A percentile compares a stretch with the other conserved stretches of the same genome.
These are phyloP conservation scores for Epirrhoe alternata DNA, from an alignment of 2,888 invertebrate genomes.

Conservation along the genomic window DNA sequence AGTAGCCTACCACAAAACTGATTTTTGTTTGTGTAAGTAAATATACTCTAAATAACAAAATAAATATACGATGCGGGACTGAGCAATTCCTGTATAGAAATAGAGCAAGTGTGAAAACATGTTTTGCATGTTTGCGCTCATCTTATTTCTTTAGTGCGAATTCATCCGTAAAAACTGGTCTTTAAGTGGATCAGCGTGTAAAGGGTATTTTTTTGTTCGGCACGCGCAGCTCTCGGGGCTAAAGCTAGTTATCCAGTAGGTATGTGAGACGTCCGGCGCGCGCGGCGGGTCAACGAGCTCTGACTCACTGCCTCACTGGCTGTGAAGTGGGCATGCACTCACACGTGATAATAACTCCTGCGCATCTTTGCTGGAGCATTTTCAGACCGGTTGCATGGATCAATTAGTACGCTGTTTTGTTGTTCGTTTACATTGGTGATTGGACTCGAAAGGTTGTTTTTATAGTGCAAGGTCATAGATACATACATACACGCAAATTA, in stretches of 20 bases:
- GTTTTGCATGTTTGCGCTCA: neutral
- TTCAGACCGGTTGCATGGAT: constrained; percentile 29
- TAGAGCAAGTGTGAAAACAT: neutral
- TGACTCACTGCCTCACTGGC: constrained; percentile 50
- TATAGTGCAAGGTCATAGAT: constrained; percentile 3
- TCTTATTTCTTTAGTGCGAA: neutral
- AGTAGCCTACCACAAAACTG: too few relatives aligned
- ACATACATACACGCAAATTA: neutral
- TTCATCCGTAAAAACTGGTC: neutral
- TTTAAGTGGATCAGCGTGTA: constrained; percentile 6
- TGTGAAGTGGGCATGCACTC: constrained; percentile 41
- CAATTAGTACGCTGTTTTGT: constrained; percentile 27
- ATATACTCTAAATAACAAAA: too few relatives aligned
- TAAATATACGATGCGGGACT: too few relatives aligned
- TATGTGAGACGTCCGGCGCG: constrained; percentile 53
- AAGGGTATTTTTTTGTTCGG: neutral
- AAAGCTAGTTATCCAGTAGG: constrained; percentile 19
- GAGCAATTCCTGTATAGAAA: neutral
- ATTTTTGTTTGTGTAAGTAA: too few relatives aligned
- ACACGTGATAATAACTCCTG: constrained; percentile 36
- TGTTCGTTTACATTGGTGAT: constrained; percentile 20
- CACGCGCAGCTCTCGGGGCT: constrained; percentile 10
- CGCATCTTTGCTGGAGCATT: constrained; percentile 30
- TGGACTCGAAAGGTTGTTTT: constrained; percentile 16
- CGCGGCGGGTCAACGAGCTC: constrained; percentile 73